A percentile compares a stretch with the other conserved stretches of the same genome.
Evolutionary conservation across 2,113 vertebrate genomes (phyloP).

Genomic region (Gopherus evgoodei): DNA sequence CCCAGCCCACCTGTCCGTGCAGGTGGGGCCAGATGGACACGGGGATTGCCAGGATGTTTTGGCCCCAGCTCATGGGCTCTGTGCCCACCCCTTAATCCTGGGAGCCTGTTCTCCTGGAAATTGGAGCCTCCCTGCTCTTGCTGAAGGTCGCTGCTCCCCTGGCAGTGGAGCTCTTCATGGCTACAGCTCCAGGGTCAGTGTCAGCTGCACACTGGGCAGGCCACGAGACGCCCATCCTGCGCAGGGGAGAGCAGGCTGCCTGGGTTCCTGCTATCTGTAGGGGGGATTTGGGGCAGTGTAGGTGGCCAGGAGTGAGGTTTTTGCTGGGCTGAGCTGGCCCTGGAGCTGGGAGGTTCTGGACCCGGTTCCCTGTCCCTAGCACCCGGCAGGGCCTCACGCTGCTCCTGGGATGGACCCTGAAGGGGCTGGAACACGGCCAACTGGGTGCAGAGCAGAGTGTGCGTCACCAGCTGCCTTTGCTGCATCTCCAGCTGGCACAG

Average conservation of each 20-base stretch:
- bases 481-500: background rate
- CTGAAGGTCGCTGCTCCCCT: conserved; percentile 23
- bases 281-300: background rate
- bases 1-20: rapidly evolving
- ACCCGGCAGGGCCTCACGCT: background rate
- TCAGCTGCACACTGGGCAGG: rapidly evolving
- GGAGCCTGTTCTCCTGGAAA: rapidly evolving
- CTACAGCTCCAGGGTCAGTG: conserved; percentile 1
- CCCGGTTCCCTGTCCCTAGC: background rate
- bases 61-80: rapidly evolving
- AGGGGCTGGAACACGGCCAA: background rate
- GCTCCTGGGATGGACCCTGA: no score
- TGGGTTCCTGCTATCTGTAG: no score
- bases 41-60: rapidly evolving
- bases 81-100: background rate
- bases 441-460: background rate
- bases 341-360: background rate
- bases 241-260: no score
- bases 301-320: no score
- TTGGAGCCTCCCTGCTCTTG: background rate
- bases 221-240: rapidly evolving
- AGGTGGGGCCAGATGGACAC: background rate
- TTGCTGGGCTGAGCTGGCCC: background rate
- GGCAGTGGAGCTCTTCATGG: rapidly evolving
- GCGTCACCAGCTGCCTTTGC: background rate